phyloP scores from a whole-genome alignment of 92 coral and sea anemone species.

The Palythoa grandiflora region DNA sequence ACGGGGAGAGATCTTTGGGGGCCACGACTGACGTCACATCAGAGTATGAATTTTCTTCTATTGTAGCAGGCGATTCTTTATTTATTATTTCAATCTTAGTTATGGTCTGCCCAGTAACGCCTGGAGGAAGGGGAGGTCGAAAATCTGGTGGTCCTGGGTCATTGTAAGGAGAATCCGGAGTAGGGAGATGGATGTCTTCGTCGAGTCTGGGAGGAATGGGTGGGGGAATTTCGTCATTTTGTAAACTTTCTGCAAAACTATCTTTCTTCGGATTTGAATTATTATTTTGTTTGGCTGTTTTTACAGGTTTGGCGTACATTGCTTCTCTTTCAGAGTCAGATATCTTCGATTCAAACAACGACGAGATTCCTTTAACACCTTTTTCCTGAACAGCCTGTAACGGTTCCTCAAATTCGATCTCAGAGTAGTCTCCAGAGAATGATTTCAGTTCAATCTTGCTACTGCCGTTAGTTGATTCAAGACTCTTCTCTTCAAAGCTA shows the following conservation, averaged over 20 bases:
- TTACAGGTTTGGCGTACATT: conserved; percentile 41
- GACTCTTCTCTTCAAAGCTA: conserved; percentile 15
- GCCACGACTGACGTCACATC: conserved; percentile 23
- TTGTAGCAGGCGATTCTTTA: not conserved
- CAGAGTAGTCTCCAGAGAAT: not conserved
- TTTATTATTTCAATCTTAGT: not conserved
- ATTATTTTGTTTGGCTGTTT: conserved; percentile 7
- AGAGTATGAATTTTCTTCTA: conserved; percentile 49
- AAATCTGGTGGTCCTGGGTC: conserved; percentile 75
- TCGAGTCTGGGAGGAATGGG: conserved; percentile 39
- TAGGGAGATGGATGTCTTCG: not conserved
- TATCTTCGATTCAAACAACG: conserved; percentile 35
- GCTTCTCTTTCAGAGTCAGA: not conserved
- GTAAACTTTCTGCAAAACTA: not conserved
- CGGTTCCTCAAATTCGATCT: not conserved
- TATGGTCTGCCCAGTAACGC: not conserved
- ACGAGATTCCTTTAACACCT: conserved; percentile 46
- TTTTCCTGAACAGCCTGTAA: conserved; percentile 13
- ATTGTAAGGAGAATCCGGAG: conserved; percentile 56
- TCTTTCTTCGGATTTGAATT: conserved; percentile 1
- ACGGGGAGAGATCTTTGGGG: conserved; percentile 16
- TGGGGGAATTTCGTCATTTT: conserved; percentile 27
- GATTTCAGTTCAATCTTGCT: conserved; percentile 20
- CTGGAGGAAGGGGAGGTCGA: conserved; percentile 62
- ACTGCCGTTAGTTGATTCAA: not conserved